Evolutionary conservation across 2,113 vertebrate species (phyloP).

Genomic region (Calidris pugnax): DNA sequence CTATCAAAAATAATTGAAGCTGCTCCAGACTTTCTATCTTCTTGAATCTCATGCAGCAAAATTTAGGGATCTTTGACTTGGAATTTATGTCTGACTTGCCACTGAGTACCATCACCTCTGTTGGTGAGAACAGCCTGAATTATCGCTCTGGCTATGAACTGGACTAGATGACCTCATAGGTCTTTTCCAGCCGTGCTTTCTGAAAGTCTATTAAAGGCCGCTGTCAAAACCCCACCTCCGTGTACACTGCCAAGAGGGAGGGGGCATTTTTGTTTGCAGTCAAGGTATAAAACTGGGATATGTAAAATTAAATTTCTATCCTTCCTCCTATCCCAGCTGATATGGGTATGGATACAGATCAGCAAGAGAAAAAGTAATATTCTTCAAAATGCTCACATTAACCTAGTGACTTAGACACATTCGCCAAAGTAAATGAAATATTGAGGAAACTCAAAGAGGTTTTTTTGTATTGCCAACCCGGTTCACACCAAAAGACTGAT

Average conservation of each 20-base stretch:
- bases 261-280: not conserved
- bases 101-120: not conserved
- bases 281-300: not conserved
- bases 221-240: not conserved
- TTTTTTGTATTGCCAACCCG: not conserved
- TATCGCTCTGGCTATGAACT: not conserved
- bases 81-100: slow-evolving; percentile 34
- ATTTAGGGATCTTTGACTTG: slow-evolving; percentile 7
- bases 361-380: not conserved
- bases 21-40: not conserved
- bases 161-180: slow-evolving; percentile 27
- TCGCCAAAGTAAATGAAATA: not conserved
- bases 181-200: not conserved
- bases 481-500: not conserved
- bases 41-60: not conserved
- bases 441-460: not conserved
- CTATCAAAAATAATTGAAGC: not conserved
- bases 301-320: not conserved
- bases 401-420: not conserved
- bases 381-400: not conserved
- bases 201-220: not conserved
- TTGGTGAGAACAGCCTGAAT: slow-evolving; percentile 23
- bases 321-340: not conserved
- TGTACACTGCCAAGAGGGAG: not conserved
- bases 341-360: not conserved